Percentiles rank a stretch among this genome's conserved stretches.
These are phyloP conservation scores for Drosophila mettleri DNA, from an alignment of 2,888 invertebrate species.

Conservation along the genomic window DNA sequence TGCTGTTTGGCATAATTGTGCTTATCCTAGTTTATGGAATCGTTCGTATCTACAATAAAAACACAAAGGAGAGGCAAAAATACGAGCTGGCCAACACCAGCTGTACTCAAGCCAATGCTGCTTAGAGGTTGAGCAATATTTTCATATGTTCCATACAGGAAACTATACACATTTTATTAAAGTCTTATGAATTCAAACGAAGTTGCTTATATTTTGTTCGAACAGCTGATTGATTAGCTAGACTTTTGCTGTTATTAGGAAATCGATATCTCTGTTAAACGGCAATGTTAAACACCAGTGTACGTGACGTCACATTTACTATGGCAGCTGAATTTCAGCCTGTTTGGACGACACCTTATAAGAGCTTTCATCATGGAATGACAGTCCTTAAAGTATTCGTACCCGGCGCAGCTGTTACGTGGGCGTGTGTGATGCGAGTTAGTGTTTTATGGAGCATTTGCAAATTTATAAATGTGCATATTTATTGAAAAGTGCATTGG, in stretches of 20 bases:
- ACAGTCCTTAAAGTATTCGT: conserved; percentile 48
- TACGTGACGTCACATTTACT: conserved; percentile 14
- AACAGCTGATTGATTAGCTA: conserved; percentile 1
- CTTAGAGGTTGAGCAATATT: conserved; percentile 25
- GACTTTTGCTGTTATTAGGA: not conserved
- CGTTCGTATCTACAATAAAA: conserved; percentile 68
- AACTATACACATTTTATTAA: not conserved
- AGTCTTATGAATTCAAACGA: not conserved
- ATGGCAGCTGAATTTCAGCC: not conserved
- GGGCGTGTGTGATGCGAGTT: conserved; percentile 34
- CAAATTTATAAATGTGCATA: conserved; percentile 29
- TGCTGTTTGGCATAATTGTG: conserved; percentile 64
- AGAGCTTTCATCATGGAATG: conserved; percentile 19
- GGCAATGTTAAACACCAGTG: not conserved
- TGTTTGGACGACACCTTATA: conserved; percentile 19
- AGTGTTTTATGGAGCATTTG: conserved; percentile 10
- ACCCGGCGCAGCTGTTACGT: conserved; percentile 51
- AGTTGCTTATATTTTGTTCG: not conserved
- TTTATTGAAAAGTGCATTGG: conserved; percentile 5
- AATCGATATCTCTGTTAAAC: conserved; percentile 18
- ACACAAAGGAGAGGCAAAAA: conserved; percentile 62
- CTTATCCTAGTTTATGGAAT: conserved; percentile 63
- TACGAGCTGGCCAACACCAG: conserved; percentile 73
- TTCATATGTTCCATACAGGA: not conserved
- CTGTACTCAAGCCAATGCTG: conserved; percentile 35